Evolutionary conservation across 2,888 invertebrate species (phyloP).

Genomic region (Amphipyra tragopoginis): DNA sequence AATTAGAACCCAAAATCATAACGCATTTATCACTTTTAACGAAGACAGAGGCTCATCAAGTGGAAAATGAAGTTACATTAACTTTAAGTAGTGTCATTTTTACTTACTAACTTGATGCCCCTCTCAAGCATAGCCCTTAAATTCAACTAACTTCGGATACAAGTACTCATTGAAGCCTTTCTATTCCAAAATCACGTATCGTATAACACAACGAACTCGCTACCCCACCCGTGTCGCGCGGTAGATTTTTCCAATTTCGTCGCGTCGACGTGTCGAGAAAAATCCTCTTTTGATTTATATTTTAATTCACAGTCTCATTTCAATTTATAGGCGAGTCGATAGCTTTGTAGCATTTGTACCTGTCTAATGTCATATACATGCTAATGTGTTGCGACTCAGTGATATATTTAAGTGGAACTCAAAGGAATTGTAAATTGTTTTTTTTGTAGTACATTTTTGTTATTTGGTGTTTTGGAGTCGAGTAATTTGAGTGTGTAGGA

Average conservation of each 20-base stretch:
- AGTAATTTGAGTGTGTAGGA: constrained; percentile 6
- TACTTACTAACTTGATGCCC: no score
- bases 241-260: constrained; percentile 84
- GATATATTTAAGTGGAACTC: constrained; percentile 54
- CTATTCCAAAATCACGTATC: constrained; percentile 14
- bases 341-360: constrained; percentile 84
- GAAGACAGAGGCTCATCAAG: no score
- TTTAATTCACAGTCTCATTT: constrained; percentile 88
- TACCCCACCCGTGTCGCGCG: constrained; percentile 52
- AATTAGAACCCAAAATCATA: no score
- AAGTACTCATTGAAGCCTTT: no score
- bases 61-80: no score
- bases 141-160: no score
- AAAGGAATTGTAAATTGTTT: constrained; percentile 58
- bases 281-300: constrained; percentile 90
- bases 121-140: no score
- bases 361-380: constrained; percentile 81
- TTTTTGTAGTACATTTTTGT: constrained; percentile 17
- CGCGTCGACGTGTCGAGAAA: constrained; percentile 83
- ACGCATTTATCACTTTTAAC: no score
- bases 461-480: background rate
- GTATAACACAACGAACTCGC: constrained; percentile 47
- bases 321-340: constrained; percentile 80
- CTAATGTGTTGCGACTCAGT: constrained; percentile 71
- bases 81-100: no score